These are phyloP conservation scores for Microcaecilia unicolor DNA, from an alignment of 2,797 vertebrate genomes.

Conservation along the genomic window DNA sequence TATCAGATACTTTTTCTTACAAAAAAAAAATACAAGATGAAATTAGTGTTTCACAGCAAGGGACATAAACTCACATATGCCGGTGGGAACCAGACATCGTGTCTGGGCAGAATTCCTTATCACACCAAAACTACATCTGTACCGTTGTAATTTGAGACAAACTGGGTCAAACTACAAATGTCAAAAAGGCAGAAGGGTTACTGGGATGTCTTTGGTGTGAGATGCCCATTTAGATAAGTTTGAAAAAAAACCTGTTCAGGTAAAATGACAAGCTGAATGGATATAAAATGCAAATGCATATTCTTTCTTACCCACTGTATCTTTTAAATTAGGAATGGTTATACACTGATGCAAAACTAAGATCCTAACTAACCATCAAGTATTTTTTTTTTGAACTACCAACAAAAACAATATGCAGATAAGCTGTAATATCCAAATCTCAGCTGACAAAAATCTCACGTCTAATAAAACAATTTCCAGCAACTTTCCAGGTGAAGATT, in stretches of 20 bases:
- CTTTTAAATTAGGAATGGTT: background rate
- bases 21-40: constrained; percentile 8
- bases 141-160: constrained; percentile 46
- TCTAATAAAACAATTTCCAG: no score
- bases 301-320: background rate
- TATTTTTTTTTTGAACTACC: background rate
- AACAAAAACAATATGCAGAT: background rate
- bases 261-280: constrained; percentile 1
- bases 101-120: constrained; percentile 48
- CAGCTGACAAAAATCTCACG: no score
- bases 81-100: constrained; percentile 44
- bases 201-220: constrained; percentile 23
- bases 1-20: background rate
- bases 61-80: constrained; percentile 49
- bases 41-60: constrained; percentile 13
- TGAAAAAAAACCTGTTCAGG: constrained; percentile 7
- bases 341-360: background rate
- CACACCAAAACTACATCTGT: constrained; percentile 46
- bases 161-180: constrained; percentile 27
- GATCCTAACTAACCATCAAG: background rate
- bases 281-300: background rate
- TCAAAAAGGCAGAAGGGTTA: constrained; percentile 19
- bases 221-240: constrained; percentile 12
- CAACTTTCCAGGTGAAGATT: no score
- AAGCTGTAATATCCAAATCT: no score